Evolutionary conservation across 2,113 vertebrate genomes (phyloP), one percentile per base, ranked within the genome.

Genomic region (Echinops telfairi): DNA sequence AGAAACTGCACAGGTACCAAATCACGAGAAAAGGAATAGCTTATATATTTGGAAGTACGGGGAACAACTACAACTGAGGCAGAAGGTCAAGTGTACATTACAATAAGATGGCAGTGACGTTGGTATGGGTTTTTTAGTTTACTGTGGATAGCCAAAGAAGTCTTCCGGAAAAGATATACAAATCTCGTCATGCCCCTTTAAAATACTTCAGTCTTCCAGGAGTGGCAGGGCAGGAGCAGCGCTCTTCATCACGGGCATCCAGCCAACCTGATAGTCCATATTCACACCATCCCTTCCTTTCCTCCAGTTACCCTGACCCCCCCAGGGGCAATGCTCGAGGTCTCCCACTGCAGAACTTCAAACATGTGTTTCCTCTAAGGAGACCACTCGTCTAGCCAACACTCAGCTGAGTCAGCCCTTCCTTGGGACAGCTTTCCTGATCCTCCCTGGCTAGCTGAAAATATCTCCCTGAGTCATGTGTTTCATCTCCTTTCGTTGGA

Each of bases 361-460:
- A 68, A n/a, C 23, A 9, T 0, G 3, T 11, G 14, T 31, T 43
- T 71, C 86, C 33, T 83, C 75, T 17, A 29, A 43, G 14, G 0
- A 36, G 0, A 58, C 60, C 3, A 36, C 0, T 23, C 22, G 5
- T 33, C 4, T 9, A 8, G 0, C 40, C 66, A 43, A 20, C 38
- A 83, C 43, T 7, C n/a, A 3, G n/a, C 9, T 70, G 23, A 23
- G 38, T 19, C 57, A n/a, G 19, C 2, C 15, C 16, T 43, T 60
- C 76, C 53, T n/a, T 33, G 1, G n/a, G 31, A 3, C 64, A 36
- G 57, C 19, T 38, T 23, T 71, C 81, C 71, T 38, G 43, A 33
- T 43, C n/a, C 8, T 25, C 27, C 29, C n/a, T 1, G 4, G 73
- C 31, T 25, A 75, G 27, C 4, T 53, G 22, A 33, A 27, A n/a